Conservation (phyloP, 2,797 vertebrate species). For the Luscinia luscinia region DNA sequence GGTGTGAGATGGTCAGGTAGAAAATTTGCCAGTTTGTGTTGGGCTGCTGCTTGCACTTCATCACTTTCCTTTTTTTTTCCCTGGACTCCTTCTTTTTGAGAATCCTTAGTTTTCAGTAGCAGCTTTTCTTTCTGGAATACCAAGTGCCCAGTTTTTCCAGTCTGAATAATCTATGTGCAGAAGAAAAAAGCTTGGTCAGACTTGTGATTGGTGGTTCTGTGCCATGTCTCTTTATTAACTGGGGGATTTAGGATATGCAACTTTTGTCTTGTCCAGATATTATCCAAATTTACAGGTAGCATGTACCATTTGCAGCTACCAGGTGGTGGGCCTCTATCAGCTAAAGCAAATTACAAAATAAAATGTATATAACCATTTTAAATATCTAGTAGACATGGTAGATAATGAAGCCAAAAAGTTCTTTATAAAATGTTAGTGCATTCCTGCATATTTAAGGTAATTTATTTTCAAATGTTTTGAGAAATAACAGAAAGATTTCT, state of each 20-base stretch:
- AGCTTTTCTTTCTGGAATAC: neutral
- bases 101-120: neutral
- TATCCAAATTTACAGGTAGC: neutral
- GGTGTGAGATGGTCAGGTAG: neutral
- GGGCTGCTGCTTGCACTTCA: neutral
- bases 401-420: neutral
- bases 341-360: neutral
- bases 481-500: neutral
- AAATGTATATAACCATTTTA: neutral
- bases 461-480: neutral
- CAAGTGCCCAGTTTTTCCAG: neutral
- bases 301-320: neutral
- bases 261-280: neutral
- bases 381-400: neutral
- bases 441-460: neutral
- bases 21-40: neutral
- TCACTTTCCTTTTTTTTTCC: neutral
- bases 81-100: neutral
- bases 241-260: neutral
- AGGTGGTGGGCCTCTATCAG: neutral
- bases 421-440: neutral
- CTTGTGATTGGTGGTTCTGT: neutral
- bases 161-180: neutral
- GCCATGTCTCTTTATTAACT: neutral
- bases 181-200: neutral